Base-by-base conservation (phyloP, 2,797 vertebrate species). In the Hyperoplus lanceolatus region DNA sequence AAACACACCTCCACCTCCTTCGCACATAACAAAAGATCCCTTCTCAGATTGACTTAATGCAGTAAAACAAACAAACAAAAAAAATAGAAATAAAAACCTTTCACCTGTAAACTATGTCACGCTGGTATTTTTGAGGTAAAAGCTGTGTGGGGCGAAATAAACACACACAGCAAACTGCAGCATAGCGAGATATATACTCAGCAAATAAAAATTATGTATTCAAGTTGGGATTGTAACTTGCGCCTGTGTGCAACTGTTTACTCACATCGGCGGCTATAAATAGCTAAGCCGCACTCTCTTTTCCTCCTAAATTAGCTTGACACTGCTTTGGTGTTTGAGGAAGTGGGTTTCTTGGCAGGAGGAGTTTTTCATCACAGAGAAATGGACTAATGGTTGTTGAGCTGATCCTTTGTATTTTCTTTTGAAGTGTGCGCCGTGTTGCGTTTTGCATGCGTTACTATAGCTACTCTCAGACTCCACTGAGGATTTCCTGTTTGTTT, bases 121-220 rank as follows among this genome's bases (percentile, higher is more conserved):
- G n/a, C 42, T 79, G 38, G 11, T 81, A 87, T 84, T 85, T 88
- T 77, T 61, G 29, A 65, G 78, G 75, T 64, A 79, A 89, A 87
- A 68, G 62, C 66, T 41, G 56, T 15, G 14, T 54, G 68, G 38
- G 60, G 39, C 14, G 74, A 65, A 80, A 82, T 87, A 77, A 86
- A 87, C 70, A 78, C 45, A 62, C 51, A 51, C 73, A 61, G 72
- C 73, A 80, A 89, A 80, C 71, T 68, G 73, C 53, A 21, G 79
- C 68, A n/a, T 7, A 50, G 29, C 29, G 29, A 29, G 65, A 76
- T 79, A 89, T 81, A 83, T 73, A 91, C 64, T 10, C 53, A 70
- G 75, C 71, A 77, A 77, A 89, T 89, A 90, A 91, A 92, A 85
- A 77, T 89, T 75, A 92, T 86, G 75, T 56, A 89, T 89, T 80